phyloP scores from a whole-genome alignment of 1,140 invertebrate species.

The Formica exsecta region DNA sequence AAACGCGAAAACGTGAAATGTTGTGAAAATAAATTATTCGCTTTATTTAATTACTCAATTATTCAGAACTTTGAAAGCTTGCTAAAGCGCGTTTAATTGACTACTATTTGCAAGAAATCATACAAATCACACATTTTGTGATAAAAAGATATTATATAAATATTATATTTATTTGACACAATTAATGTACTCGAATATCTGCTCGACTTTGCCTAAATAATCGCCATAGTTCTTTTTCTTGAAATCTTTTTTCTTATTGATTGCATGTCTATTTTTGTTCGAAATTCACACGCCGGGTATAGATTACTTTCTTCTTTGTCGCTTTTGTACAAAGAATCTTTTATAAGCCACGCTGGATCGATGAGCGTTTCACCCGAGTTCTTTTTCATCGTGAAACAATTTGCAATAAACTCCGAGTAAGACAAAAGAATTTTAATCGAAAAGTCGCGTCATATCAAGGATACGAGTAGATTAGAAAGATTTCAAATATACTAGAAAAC shows the following conservation, averaged over 20 bases:
- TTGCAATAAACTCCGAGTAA: background rate
- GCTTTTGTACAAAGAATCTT: conserved; percentile 10
- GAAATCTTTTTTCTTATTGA: background rate
- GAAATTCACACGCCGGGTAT: background rate
- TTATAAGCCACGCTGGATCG: background rate
- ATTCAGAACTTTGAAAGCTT: no score
- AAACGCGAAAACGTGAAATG: no score
- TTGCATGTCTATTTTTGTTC: conserved; percentile 5
- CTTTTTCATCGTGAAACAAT: conserved; percentile 14
- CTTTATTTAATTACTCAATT: no score
- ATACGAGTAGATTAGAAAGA: background rate
- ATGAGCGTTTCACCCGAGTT: background rate
- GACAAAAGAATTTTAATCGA: conserved; percentile 1
- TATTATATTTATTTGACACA: background rate
- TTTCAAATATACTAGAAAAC: background rate
- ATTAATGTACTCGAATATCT: background rate
- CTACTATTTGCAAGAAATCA: background rate
- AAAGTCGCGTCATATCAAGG: background rate
- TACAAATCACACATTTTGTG: background rate
- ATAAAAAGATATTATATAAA: background rate
- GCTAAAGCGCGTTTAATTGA: no score
- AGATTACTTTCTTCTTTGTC: conserved; percentile 17
- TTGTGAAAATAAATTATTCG: no score
- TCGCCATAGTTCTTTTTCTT: background rate
- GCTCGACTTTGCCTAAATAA: background rate